These are phyloP conservation scores for mouse (Mus musculus) DNA, from an alignment of 2,113 vertebrate genomes.

Conservation along the genomic window DNA sequence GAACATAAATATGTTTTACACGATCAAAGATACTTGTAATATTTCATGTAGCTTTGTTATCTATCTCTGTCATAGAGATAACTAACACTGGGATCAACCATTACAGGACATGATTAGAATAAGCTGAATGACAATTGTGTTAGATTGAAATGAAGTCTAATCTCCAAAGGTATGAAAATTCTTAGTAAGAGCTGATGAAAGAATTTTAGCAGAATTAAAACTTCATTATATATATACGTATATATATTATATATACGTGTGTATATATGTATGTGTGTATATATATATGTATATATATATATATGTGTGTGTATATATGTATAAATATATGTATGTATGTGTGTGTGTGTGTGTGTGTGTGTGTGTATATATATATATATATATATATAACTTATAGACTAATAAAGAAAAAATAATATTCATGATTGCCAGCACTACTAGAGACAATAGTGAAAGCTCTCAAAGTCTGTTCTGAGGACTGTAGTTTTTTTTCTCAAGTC, in stretches of 20 bases:
- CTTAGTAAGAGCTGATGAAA: not conserved
- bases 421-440: not conserved
- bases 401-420: not conserved
- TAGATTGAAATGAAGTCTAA: constrained; percentile 52
- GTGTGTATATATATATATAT: too few species aligned
- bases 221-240: not conserved
- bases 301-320: too few species aligned
- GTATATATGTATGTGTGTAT: too few species aligned
- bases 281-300: too few species aligned
- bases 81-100: not conserved
- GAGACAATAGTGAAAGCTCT: not conserved
- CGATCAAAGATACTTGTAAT: not conserved
- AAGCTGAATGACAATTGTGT: not conserved
- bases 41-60: not conserved
- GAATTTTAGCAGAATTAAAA: not conserved
- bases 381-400: not conserved
- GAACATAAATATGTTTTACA: not conserved
- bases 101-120: not conserved
- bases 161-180: not conserved
- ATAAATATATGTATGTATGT: too few species aligned
- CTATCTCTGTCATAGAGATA: not conserved
- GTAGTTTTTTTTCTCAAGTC: not conserved
- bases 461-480: not conserved
- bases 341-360: too few species aligned
- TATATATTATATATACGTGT: too few species aligned